phyloP scores from a whole-genome alignment of 2,888 invertebrate genomes.

The Stegophylla sp. region DNA sequence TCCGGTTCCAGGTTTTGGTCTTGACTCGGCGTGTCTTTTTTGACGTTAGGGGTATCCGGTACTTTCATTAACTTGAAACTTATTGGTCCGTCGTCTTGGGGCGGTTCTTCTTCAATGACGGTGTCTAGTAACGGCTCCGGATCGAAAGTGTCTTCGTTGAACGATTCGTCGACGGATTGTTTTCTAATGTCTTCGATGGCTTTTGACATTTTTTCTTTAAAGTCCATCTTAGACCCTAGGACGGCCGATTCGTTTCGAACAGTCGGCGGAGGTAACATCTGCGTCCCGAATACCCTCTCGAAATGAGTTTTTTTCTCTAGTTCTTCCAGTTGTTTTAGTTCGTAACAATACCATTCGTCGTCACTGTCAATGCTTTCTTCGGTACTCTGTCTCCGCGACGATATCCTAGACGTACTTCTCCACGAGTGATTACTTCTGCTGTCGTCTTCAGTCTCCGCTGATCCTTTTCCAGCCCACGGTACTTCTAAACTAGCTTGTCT shows the following conservation, averaged over 20 bases:
- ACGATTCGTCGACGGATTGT: slow-evolving; percentile 69
- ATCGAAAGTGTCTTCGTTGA: slow-evolving; percentile 32
- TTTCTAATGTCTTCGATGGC: slow-evolving; percentile 76
- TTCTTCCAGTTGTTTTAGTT: slow-evolving; percentile 83
- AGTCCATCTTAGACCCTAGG: slow-evolving; percentile 69
- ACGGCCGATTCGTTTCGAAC: slow-evolving; percentile 27
- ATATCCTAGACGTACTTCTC: slow-evolving; percentile 83
- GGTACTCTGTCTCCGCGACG: slow-evolving; percentile 86
- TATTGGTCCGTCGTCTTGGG: slow-evolving; percentile 38
- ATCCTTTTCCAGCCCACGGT: slow-evolving; percentile 71
- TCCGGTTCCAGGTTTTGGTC: slow-evolving; percentile 63
- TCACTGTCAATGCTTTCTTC: slow-evolving; percentile 93
- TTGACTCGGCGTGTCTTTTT: slow-evolving; percentile 62
- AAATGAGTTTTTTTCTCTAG: slow-evolving; percentile 78
- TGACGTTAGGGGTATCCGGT: slow-evolving; percentile 27
- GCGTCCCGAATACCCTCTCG: slow-evolving; percentile 65
- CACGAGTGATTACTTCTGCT: slow-evolving; percentile 86
- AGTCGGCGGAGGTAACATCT: background rate
- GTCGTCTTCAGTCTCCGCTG: slow-evolving; percentile 74
- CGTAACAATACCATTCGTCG: slow-evolving; percentile 92
- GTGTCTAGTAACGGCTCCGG: slow-evolving; percentile 18
- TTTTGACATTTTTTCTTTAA: slow-evolving; percentile 67
- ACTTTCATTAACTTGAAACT: slow-evolving; percentile 52
- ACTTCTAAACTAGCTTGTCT: slow-evolving; percentile 79
- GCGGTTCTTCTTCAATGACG: slow-evolving; percentile 35